phyloP scores from a whole-genome alignment of 2,888 invertebrate genomes.

The Platerodrilus igneus region DNA sequence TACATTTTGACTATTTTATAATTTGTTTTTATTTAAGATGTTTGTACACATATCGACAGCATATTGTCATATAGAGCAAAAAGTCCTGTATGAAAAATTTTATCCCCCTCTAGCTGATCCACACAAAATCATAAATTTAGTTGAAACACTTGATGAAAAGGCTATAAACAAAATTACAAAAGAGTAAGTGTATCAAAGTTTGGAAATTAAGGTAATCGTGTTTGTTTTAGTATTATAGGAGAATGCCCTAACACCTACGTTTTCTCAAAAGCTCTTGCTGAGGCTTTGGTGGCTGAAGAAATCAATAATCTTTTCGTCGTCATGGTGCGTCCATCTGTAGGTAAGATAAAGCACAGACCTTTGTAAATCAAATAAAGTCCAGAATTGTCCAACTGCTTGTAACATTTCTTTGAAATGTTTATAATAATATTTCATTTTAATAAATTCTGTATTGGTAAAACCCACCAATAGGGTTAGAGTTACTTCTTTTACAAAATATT shows the following conservation, averaged over 20 bases:
- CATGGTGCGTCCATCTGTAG: constrained; percentile 82
- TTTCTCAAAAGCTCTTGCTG: constrained; percentile 88
- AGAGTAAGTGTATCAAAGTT: constrained; percentile 54
- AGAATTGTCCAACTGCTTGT: too few species aligned
- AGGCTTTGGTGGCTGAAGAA: constrained; percentile 75
- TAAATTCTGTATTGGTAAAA: too few species aligned
- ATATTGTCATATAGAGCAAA: constrained; percentile 84
- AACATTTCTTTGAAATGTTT: too few species aligned
- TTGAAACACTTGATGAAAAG: constrained; percentile 76
- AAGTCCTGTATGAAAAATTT: constrained; percentile 74
- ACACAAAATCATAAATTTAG: constrained; percentile 66
- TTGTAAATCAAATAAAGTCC: too few species aligned
- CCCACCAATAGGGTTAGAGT: too few species aligned
- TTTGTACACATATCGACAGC: constrained; percentile 83
- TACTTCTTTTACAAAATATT: too few species aligned
- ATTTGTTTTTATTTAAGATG: constrained; percentile 49
- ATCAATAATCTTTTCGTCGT: constrained; percentile 71
- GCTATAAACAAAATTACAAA: constrained; percentile 60
- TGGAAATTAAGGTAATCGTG: too few species aligned
- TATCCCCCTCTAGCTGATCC: constrained; percentile 81
- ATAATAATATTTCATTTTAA: too few species aligned
- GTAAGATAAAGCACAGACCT: too few species aligned
- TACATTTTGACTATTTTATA: too few species aligned
- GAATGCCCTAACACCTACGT: constrained; percentile 89
- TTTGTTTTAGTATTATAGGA: constrained; percentile 58